phyloP scores from a whole-genome alignment of 2,888 invertebrate genomes.

The Tachina fera region DNA sequence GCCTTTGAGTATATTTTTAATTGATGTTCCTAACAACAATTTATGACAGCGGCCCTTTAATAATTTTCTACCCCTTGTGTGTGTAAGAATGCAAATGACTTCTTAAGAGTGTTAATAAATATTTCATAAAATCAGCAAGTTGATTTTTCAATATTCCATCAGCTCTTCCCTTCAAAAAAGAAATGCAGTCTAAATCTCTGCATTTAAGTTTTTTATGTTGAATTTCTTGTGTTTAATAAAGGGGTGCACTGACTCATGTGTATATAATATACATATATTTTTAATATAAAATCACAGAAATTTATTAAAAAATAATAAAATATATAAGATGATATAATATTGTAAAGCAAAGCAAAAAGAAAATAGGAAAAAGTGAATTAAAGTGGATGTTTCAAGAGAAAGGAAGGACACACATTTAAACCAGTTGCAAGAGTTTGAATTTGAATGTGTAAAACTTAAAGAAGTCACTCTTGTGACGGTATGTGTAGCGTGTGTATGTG shows the following conservation, averaged over 20 bases:
- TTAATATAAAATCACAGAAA: conserved; percentile 27
- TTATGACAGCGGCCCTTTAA: not conserved
- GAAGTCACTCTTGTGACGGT: not conserved
- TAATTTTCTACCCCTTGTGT: conserved; percentile 22
- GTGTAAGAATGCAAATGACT: conserved; percentile 55
- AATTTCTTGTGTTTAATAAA: conserved; percentile 25
- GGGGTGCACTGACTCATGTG: conserved; percentile 21
- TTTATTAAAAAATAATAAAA: conserved; percentile 54
- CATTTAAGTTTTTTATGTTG: conserved; percentile 19
- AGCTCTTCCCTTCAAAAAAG: not conserved
- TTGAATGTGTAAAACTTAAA: not conserved
- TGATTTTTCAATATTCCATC: conserved; percentile 11
- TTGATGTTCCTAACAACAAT: not conserved
- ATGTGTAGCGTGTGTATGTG: not conserved
- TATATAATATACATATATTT: not conserved
- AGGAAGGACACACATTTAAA: conserved; percentile 3
- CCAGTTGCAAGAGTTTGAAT: not conserved
- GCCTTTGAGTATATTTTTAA: not conserved
- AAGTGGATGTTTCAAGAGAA: conserved; percentile 29
- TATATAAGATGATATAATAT: not conserved
- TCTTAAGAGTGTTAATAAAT: conserved; percentile 46
- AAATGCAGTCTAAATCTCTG: conserved; percentile 31
- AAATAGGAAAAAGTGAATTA: conserved; percentile 30
- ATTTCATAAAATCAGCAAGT: conserved; percentile 40
- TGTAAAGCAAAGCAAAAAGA: not conserved